phyloP scores from a whole-genome alignment of 23 tunicate species.

The Oikopleura vanhoeffeni region DNA sequence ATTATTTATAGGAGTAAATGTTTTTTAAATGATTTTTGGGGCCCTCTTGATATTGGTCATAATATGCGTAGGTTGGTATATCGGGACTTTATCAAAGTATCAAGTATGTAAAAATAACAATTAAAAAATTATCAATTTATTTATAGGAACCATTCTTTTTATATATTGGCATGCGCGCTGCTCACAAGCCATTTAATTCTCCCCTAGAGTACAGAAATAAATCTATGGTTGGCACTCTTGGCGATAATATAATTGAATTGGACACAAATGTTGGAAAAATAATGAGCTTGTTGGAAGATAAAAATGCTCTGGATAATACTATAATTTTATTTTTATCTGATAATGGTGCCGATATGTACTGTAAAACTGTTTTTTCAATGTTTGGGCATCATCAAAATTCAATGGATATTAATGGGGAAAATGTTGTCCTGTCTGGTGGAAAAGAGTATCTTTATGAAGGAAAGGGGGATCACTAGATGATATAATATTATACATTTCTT shows the following conservation, averaged over 20 bases:
- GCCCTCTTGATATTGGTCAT: no score
- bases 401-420: background rate
- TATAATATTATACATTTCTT: no score
- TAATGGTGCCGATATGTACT: background rate
- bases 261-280: background rate
- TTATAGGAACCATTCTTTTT: background rate
- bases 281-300: no score
- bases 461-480: no score
- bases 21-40: no score
- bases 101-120: no score
- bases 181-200: background rate
- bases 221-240: background rate
- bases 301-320: no score
- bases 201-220: background rate
- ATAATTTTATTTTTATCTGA: background rate
- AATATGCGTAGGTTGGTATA: no score
- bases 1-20: no score
- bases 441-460: background rate
- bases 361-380: background rate
- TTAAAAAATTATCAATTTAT: no score
- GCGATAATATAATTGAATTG: background rate
- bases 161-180: background rate
- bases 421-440: background rate
- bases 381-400: background rate
- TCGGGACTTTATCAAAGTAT: no score